Percentiles rank a stretch among this genome's conserved stretches.
Evolutionary conservation across 2,797 vertebrate genomes (phyloP).

Genomic region (Fistularia commersonii): DNA sequence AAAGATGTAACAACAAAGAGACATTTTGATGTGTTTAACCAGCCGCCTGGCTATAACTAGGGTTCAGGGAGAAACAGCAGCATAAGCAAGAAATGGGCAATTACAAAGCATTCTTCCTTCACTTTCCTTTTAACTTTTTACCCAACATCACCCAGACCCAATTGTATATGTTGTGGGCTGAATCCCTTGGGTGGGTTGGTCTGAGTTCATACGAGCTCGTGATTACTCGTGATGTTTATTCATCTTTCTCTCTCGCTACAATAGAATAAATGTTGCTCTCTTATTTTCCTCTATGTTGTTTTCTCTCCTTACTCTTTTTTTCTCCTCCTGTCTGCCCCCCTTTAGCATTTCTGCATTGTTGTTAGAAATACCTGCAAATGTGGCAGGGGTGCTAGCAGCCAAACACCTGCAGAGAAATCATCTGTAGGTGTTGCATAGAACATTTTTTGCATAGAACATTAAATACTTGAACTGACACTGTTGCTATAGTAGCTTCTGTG

Average conservation of each 20-base stretch:
- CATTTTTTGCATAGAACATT: slow-evolving; percentile 17
- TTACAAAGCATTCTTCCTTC: too few relatives aligned
- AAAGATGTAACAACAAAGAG: slow-evolving; percentile 28
- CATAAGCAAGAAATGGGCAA: neutral
- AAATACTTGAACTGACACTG: slow-evolving; percentile 26
- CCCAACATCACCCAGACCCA: too few relatives aligned
- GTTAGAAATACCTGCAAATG: slow-evolving; percentile 20
- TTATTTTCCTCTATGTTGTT: too few relatives aligned
- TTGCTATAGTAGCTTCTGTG: slow-evolving; percentile 40
- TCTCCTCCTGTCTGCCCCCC: slow-evolving; percentile 6
- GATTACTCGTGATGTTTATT: slow-evolving; percentile 19
- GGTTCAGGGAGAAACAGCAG: slow-evolving; percentile 2
- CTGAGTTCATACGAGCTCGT: too few relatives aligned
- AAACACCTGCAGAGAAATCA: slow-evolving; percentile 8
- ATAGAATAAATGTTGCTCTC: slow-evolving; percentile 24
- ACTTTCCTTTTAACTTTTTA: too few relatives aligned
- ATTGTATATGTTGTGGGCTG: slow-evolving; percentile 2
- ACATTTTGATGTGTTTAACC: slow-evolving; percentile 29
- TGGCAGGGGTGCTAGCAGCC: slow-evolving; percentile 8
- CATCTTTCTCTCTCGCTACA: slow-evolving; percentile 8
- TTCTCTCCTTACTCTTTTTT: slow-evolving; percentile 2
- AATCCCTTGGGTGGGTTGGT: slow-evolving; percentile 7
- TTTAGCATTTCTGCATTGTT: slow-evolving; percentile 17
- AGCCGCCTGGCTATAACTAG: slow-evolving; percentile 9
- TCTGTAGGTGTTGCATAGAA: slow-evolving; percentile 5